A percentile compares a stretch with the other conserved stretches of the same genome.
These are phyloP conservation scores for Odontocolon sp. DNA, from an alignment of 2,888 invertebrate species.

Conservation along the genomic window DNA sequence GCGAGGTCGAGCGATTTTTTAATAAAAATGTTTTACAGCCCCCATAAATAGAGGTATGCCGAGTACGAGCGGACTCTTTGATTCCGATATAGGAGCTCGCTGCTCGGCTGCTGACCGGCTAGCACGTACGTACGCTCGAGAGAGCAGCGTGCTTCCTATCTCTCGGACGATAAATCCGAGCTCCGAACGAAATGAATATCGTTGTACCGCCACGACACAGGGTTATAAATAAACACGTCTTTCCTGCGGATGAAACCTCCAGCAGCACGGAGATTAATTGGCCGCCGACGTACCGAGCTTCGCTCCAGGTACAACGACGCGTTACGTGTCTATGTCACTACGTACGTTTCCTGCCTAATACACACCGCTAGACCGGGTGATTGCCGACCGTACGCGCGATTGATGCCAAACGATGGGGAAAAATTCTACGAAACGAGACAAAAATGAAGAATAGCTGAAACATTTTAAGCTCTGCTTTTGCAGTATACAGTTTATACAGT, in stretches of 20 bases:
- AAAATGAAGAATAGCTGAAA: conserved; percentile 20
- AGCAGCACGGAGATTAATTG: conserved; percentile 57
- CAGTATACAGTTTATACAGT: too few species aligned
- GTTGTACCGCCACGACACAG: conserved; percentile 55
- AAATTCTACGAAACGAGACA: conserved; percentile 16
- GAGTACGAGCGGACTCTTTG: conserved; percentile 32
- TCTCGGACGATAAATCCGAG: conserved; percentile 54
- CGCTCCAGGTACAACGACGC: conserved; percentile 26
- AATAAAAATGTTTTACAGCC: conserved; percentile 20
- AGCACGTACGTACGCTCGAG: conserved; percentile 25
- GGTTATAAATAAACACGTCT: conserved; percentile 62
- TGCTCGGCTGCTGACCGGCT: not conserved
- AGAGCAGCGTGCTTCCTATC: conserved; percentile 52
- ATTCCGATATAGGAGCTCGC: conserved; percentile 22
- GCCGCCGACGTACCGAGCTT: conserved; percentile 40
- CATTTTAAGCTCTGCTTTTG: not conserved
- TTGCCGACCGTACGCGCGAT: not conserved
- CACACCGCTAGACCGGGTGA: conserved; percentile 6
- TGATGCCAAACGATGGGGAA: conserved; percentile 7
- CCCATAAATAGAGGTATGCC: conserved; percentile 28
- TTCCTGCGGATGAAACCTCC: conserved; percentile 58
- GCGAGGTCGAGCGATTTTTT: conserved; percentile 1
- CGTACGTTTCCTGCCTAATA: conserved; percentile 29
- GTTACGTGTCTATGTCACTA: not conserved
- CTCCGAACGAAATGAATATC: conserved; percentile 58